Conservation (phyloP, 2,888 invertebrate genomes). For the Anorthoa munda region DNA sequence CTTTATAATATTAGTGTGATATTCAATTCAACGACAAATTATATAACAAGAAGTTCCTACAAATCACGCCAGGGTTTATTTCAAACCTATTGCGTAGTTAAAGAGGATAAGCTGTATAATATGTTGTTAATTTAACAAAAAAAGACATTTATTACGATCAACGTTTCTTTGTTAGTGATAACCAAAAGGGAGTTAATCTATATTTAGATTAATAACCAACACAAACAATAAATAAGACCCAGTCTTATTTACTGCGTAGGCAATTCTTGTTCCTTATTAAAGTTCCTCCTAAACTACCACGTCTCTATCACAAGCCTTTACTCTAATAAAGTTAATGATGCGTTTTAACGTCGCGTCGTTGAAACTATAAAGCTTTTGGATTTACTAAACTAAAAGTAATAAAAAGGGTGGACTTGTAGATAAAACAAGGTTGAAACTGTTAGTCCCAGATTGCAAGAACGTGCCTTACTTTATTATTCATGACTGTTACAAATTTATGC, state of each 20-base stretch:
- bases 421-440: not conserved
- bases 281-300: not conserved
- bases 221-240: no score
- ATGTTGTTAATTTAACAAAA: not conserved
- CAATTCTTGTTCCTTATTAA: not conserved
- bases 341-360: not conserved
- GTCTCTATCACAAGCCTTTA: not conserved
- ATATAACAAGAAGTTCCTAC: no score
- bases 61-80: no score
- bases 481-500: no score
- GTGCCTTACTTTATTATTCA: no score
- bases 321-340: conserved; percentile 1
- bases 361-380: conserved; percentile 2
- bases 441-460: not conserved
- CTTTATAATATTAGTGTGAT: no score
- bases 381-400: not conserved
- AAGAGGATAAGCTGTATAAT: no score
- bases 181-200: not conserved
- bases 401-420: not conserved
- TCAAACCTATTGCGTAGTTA: no score
- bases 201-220: not conserved
- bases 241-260: no score
- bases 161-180: not conserved
- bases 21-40: no score
- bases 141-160: not conserved